Evolutionary conservation across 2,888 invertebrate species (phyloP).

Genomic region (Harpalus rubripes): DNA sequence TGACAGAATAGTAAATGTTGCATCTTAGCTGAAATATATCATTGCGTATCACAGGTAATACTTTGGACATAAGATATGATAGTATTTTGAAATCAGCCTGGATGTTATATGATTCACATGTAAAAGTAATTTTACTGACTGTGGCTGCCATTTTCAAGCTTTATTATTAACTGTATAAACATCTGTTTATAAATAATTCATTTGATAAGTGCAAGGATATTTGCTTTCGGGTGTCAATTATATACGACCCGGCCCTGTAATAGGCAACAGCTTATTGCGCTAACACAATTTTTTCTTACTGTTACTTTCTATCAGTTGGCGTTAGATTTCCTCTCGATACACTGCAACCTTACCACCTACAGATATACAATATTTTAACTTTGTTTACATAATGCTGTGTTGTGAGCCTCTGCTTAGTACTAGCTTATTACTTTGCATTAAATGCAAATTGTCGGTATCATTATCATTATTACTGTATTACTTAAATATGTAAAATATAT

Average conservation of each 20-base stretch:
- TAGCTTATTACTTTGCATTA: slow-evolving; percentile 34
- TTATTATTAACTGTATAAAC: slow-evolving; percentile 23
- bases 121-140: slow-evolving; percentile 11
- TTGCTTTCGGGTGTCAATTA: slow-evolving; percentile 48
- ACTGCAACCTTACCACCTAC: slow-evolving; percentile 44
- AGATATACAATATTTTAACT: slow-evolving; percentile 45
- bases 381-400: slow-evolving; percentile 40
- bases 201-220: slow-evolving; percentile 44
- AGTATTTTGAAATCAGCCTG: background rate
- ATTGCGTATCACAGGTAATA: too few relatives aligned
- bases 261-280: slow-evolving; percentile 43
- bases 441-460: slow-evolving; percentile 34
- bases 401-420: slow-evolving; percentile 28
- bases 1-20: too few relatives aligned
- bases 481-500: slow-evolving; percentile 36
- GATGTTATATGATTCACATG: background rate
- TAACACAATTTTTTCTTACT: slow-evolving; percentile 54
- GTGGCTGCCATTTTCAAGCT: slow-evolving; percentile 13
- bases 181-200: slow-evolving; percentile 26
- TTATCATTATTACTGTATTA: slow-evolving; percentile 48
- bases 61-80: too few relatives aligned
- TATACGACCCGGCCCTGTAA: slow-evolving; percentile 29
- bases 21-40: too few relatives aligned
- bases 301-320: slow-evolving; percentile 55
- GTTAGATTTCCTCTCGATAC: slow-evolving; percentile 47